phyloP scores from a whole-genome alignment of 2,113 vertebrate species.

The Scolopax mira region DNA sequence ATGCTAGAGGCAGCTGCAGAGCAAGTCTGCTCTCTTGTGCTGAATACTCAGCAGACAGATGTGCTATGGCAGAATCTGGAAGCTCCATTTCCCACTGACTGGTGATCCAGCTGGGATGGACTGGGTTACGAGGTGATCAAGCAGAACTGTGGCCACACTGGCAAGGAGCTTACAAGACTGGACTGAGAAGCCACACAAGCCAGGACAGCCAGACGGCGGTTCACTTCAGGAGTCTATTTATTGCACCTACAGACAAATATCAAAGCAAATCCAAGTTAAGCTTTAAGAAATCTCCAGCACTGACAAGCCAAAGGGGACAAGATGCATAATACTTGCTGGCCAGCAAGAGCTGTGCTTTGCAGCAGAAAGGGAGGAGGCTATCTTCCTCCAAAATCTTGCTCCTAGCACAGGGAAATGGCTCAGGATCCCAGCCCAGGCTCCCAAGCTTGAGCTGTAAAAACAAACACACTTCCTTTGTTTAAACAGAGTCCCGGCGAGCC shows the following conservation, averaged over 20 bases:
- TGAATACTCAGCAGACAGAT: neutral
- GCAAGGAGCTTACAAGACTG: neutral
- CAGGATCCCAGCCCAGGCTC: constrained; percentile 41
- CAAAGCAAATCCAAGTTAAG: neutral
- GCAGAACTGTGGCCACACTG: neutral
- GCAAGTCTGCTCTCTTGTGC: neutral
- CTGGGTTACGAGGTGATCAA: neutral
- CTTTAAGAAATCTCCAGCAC: neutral
- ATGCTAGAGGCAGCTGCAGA: neutral
- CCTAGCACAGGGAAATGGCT: constrained; percentile 14
- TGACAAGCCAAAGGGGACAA: neutral
- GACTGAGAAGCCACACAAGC: neutral
- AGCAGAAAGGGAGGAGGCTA: constrained; percentile 22
- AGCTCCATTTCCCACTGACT: neutral
- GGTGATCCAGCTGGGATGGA: neutral
- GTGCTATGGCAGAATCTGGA: neutral
- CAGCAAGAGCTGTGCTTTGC: neutral
- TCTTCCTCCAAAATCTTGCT: neutral
- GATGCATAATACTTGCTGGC: neutral
- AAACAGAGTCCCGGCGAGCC: neutral
- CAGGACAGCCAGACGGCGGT: fast-evolving
- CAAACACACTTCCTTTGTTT: constrained; percentile 62
- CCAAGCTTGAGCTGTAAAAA: constrained; percentile 43
- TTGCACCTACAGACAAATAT: neutral
- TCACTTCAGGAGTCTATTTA: neutral